These are phyloP conservation scores for Cephus nigrinus DNA, from an alignment of 2,888 invertebrate genomes.

Conservation along the genomic window DNA sequence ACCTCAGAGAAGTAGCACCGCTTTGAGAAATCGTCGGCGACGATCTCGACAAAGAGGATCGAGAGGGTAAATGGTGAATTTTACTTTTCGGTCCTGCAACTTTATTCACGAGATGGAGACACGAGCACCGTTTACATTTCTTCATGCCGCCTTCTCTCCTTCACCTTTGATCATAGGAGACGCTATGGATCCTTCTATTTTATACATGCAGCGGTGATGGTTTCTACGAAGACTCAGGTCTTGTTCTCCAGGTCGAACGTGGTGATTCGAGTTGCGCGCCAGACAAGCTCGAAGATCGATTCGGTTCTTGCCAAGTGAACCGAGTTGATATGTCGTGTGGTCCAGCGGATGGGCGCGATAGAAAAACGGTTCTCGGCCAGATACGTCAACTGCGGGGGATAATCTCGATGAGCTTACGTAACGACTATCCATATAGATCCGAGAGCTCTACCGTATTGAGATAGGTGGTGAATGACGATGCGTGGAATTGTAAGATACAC, in stretches of 20 bases:
- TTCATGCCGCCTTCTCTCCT: not conserved
- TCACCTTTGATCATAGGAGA: not conserved
- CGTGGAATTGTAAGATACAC: not conserved
- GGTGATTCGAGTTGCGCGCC: not conserved
- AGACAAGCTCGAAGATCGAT: slow-evolving; percentile 3
- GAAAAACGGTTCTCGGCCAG: not conserved
- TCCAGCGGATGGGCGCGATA: not conserved
- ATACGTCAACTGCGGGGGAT: not conserved
- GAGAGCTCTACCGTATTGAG: not conserved
- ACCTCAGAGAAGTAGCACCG: not conserved
- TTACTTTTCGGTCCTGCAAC: not conserved
- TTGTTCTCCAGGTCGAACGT: not conserved
- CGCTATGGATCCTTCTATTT: not conserved
- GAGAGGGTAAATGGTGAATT: not conserved
- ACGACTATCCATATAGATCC: not conserved
- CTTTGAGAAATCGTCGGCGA: not conserved
- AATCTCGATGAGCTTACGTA: not conserved
- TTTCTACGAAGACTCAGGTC: not conserved
- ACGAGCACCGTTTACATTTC: not conserved
- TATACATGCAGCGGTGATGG: not conserved
- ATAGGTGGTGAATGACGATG: not conserved
- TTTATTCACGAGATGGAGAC: not conserved
- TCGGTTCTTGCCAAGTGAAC: not conserved
- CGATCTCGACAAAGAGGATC: not conserved
- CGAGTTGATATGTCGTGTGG: not conserved